These are phyloP conservation scores for Smutsia gigantea DNA, from an alignment of 2,797 vertebrate genomes.

Conservation along the genomic window DNA sequence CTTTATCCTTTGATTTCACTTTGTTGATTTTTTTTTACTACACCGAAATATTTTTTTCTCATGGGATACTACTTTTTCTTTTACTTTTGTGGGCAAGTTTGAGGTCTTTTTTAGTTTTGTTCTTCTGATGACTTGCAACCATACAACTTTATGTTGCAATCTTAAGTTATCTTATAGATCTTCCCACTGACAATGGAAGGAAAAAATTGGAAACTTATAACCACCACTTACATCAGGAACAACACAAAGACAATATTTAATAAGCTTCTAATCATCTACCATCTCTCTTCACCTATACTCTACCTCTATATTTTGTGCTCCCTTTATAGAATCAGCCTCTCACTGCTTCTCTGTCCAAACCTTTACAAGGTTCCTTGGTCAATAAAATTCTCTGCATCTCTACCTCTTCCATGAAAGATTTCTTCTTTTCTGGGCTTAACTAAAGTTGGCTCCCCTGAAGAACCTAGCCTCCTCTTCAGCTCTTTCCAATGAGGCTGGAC, in stretches of 20 bases:
- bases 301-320: not conserved
- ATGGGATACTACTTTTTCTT: slow-evolving; percentile 5
- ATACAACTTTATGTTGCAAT: not conserved
- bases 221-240: not conserved
- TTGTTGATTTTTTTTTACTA: not conserved
- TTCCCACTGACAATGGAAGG: not conserved
- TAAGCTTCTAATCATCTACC: not conserved
- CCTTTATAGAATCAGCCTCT: not conserved
- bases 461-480: not conserved
- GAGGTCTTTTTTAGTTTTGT: not conserved
- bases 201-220: not conserved
- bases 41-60: not conserved
- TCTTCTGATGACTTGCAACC: slow-evolving; percentile 13
- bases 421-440: not conserved
- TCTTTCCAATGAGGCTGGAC: not conserved
- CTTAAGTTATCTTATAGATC: not conserved
- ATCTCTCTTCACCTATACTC: not conserved
- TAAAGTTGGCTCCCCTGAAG: not conserved
- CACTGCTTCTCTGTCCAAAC: not conserved
- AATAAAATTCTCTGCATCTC: not conserved
- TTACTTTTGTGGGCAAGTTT: not conserved
- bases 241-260: not conserved
- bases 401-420: not conserved
- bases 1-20: slow-evolving; percentile 5
- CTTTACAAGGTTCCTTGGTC: not conserved